phyloP scores from a whole-genome alignment of 1,140 invertebrate genomes.

The Drosophila ohnishii region DNA sequence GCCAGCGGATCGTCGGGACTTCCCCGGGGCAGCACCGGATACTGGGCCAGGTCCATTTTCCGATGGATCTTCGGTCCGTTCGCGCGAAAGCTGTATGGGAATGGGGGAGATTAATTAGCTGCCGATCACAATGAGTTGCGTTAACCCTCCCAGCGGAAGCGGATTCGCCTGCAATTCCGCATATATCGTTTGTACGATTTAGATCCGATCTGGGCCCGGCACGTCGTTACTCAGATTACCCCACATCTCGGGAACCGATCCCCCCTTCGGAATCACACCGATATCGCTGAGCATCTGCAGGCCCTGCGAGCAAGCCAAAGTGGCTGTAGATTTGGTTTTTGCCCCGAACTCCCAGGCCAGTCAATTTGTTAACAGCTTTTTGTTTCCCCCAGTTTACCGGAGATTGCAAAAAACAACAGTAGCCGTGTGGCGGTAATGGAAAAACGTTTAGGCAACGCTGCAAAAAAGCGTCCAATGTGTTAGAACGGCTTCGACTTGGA shows the following conservation, averaged over 20 bases:
- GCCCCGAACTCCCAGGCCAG: slow-evolving; percentile 35
- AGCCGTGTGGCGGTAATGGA: slow-evolving; percentile 41
- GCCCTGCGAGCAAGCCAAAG: slow-evolving; percentile 6
- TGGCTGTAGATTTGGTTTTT: slow-evolving; percentile 36
- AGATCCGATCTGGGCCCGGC: slow-evolving; percentile 56
- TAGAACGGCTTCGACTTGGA: slow-evolving; percentile 64
- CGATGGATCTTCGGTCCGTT: slow-evolving; percentile 88
- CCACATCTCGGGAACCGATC: slow-evolving; percentile 32
- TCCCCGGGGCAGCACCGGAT: slow-evolving; percentile 85
- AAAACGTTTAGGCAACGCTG: slow-evolving; percentile 57
- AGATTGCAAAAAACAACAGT: slow-evolving; percentile 73
- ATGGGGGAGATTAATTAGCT: slow-evolving; percentile 48
- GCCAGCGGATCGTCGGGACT: slow-evolving; percentile 87
- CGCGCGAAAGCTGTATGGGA: slow-evolving; percentile 85
- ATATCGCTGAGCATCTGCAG: slow-evolving; percentile 57
- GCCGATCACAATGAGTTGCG: slow-evolving; percentile 33
- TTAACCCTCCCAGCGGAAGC: slow-evolving; percentile 29
- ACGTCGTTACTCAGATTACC: slow-evolving; percentile 64
- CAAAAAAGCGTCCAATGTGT: slow-evolving; percentile 53
- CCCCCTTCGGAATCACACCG: slow-evolving; percentile 55
- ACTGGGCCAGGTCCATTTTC: slow-evolving; percentile 88
- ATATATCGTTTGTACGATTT: slow-evolving; percentile 1
- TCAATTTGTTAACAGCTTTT: slow-evolving; percentile 78
- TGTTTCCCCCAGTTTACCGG: slow-evolving; percentile 68
- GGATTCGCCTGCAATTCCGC: slow-evolving; percentile 31